These are phyloP conservation scores for Euphonia xanthogaster DNA, from an alignment of 2,797 vertebrate genomes.

Conservation along the genomic window DNA sequence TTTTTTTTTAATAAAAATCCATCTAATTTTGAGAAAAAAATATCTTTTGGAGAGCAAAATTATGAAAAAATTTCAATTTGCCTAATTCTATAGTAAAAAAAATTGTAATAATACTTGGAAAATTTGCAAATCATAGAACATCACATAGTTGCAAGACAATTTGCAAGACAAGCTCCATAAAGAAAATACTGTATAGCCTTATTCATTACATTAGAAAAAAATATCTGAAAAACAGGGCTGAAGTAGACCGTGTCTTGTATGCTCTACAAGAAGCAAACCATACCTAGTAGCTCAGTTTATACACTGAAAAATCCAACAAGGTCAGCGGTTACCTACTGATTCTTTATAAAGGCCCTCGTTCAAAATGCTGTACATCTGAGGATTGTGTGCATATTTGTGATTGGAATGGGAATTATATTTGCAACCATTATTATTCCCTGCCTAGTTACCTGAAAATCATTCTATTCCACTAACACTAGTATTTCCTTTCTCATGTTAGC, in stretches of 20 bases:
- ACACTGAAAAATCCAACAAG: background rate
- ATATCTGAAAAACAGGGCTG: background rate
- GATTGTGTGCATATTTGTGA: background rate
- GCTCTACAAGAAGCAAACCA: background rate
- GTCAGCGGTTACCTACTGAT: background rate
- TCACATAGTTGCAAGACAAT: background rate
- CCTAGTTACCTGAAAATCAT: background rate
- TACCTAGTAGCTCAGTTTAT: background rate
- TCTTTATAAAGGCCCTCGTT: background rate
- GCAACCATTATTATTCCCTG: background rate
- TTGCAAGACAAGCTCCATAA: background rate
- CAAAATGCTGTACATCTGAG: background rate
- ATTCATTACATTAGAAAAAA: background rate
- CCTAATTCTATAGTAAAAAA: background rate
- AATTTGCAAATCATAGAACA: background rate
- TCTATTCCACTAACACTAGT: background rate
- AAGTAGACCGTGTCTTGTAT: background rate
- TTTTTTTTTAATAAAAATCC: background rate
- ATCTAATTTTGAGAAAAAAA: background rate
- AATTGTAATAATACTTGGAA: background rate
- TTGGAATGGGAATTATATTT: background rate
- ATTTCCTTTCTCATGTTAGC: background rate
- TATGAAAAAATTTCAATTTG: background rate
- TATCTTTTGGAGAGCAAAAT: background rate
- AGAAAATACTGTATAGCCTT: background rate